Conservation (phyloP, 2,113 vertebrate species). For the Corynorhinus townsendii region DNA sequence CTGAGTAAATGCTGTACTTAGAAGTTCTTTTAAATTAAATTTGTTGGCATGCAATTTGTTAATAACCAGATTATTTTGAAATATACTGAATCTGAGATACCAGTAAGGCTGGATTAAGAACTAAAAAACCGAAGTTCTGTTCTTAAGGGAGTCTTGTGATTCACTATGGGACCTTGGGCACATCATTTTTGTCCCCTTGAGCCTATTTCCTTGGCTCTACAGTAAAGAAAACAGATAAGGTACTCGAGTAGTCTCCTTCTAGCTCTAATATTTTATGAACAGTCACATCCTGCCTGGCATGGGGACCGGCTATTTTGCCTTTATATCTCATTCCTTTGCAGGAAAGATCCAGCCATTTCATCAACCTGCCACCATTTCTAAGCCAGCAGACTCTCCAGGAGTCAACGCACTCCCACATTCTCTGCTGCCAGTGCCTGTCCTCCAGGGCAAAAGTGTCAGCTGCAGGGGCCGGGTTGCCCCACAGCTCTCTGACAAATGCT, state of each 20-base stretch:
- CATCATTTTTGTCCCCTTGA: background rate
- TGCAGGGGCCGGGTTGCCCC: background rate
- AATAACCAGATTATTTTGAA: background rate
- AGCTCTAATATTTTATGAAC: background rate
- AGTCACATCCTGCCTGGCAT: background rate
- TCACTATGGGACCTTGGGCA: too few species aligned
- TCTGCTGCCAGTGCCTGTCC: background rate
- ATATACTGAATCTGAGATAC: background rate
- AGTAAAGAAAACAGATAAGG: background rate
- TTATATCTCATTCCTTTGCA: background rate
- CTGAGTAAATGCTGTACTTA: background rate
- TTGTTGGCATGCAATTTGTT: background rate
- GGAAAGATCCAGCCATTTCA: background rate
- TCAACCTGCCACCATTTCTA: background rate
- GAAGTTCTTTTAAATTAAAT: background rate
- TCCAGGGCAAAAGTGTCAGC: background rate
- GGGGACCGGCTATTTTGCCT: background rate
- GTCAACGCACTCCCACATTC: background rate
- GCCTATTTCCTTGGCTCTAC: background rate
- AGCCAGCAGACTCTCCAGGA: background rate
- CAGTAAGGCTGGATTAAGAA: background rate
- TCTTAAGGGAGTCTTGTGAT: background rate
- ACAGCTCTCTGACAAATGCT: background rate
- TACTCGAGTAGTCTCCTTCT: background rate
- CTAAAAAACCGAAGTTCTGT: background rate